Evolutionary conservation across 2,113 vertebrate genomes (phyloP).

Genomic region (Amblyopsis rosae): DNA sequence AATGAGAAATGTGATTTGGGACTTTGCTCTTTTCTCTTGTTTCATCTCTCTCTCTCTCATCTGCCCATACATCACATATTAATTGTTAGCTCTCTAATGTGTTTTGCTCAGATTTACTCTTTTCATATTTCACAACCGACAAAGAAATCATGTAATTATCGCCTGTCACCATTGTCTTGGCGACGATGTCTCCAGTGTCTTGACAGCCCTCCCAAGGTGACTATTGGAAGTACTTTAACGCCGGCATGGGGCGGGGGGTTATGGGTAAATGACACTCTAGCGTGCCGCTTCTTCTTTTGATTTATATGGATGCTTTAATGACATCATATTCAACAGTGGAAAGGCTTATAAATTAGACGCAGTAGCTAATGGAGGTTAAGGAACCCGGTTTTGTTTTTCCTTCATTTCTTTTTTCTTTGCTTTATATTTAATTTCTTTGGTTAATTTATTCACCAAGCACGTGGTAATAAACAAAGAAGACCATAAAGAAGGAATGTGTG

Average conservation of each 20-base stretch:
- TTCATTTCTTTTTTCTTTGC: too few relatives aligned
- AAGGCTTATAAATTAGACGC: constrained; percentile 64
- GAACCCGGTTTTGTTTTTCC: constrained; percentile 45
- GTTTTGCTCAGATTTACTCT: constrained; percentile 58
- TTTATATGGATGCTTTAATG: constrained; percentile 71
- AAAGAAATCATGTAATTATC: constrained; percentile 52
- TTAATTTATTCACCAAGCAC: constrained; percentile 3
- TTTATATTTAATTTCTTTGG: background rate
- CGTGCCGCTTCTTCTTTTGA: constrained; percentile 47
- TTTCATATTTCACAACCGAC: constrained; percentile 48
- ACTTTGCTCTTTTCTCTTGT: constrained; percentile 20
- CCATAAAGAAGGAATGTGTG: too few relatives aligned
- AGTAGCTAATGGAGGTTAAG: constrained; percentile 59
- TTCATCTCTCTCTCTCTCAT: background rate
- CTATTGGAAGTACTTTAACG: constrained; percentile 66
- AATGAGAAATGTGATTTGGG: constrained; percentile 66
- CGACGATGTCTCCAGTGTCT: constrained; percentile 58
- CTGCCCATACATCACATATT: constrained; percentile 54
- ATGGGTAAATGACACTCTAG: constrained; percentile 41
- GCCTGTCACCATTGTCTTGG: constrained; percentile 50
- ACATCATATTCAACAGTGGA: constrained; percentile 67
- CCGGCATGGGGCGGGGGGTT: constrained; percentile 9
- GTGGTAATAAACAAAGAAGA: too few relatives aligned
- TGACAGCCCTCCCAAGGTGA: constrained; percentile 70
- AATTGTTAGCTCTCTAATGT: constrained; percentile 65